Base-by-base conservation (phyloP, 2,113 vertebrate genomes). In the Calidris pugnax region DNA sequence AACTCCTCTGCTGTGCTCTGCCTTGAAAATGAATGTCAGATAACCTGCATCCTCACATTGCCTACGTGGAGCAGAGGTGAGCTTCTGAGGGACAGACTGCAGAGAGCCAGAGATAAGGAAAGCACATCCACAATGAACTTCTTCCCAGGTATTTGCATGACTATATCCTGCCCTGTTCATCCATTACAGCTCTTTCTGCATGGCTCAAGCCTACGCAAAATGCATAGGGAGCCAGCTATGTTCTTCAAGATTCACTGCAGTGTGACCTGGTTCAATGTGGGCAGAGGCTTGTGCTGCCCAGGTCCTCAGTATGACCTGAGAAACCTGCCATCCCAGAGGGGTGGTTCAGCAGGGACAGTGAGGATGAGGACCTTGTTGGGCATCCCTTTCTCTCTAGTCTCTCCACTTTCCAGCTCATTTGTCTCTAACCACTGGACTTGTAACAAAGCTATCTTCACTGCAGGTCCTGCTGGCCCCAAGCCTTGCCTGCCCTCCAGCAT, bases 401-500 rank as follows among this genome's bases (percentile, higher is more conserved):
- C 33, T 94, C 75, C 39, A 19, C 66, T 95, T 93, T 51, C 62
- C 48, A 81, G 30, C 33, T 33, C 26, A 35, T 90, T 93, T 96
- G 7, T 67, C 57, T 93, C 56, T 37, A 28, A 83, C 19, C 14
- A 43, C 43, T 45, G 57, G 35, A 63, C 33, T 90, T 80, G 27
- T 55, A 35, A 84, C 28, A 89, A 95, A 90, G 33, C 43, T 63
- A 67, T 30, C 23, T 62, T 93, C 85, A 28, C n/a, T 5, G 1
- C 33, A 39, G 23, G 30, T 74, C 39, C 47, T 86, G 48, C 45
- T 66, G 60, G 10, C n/a, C 68, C 51, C 1, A 5, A 87, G 30
- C 59, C 3, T 1, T 47, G 48, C n/a, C 45, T 77, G 76, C 43
- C n/a, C n/a, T 45, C 26, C 4, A 6, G 50, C 35, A 47, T 2